These are phyloP conservation scores for Nasonia giraulti DNA, from an alignment of 1,140 invertebrate genomes.

Conservation along the genomic window DNA sequence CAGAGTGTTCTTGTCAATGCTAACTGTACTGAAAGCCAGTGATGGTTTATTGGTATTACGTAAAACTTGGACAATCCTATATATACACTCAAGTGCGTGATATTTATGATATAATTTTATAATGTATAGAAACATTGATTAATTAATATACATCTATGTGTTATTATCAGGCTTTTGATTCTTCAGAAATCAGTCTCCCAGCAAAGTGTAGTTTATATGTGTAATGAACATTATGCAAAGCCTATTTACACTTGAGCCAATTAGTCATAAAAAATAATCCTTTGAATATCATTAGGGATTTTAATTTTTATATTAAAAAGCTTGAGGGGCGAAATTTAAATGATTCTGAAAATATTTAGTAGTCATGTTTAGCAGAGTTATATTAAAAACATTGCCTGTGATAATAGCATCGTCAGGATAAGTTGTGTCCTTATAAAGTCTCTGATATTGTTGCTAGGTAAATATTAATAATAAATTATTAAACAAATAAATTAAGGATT, in stretches of 20 bases:
- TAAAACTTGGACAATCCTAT: constrained; percentile 14
- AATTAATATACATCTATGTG: constrained; percentile 30
- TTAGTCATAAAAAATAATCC: constrained; percentile 61
- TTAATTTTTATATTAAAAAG: constrained; percentile 71
- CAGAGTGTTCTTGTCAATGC: too few species aligned
- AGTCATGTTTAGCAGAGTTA: constrained; percentile 74
- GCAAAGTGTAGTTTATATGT: constrained; percentile 36
- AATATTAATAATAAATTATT: constrained; percentile 60
- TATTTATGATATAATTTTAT: constrained; percentile 40
- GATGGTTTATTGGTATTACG: background rate
- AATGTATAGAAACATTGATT: constrained; percentile 41
- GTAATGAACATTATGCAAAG: constrained; percentile 54
- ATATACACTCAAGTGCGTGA: constrained; percentile 50
- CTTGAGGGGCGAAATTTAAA: constrained; percentile 59
- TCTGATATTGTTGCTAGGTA: constrained; percentile 76
- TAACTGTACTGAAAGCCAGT: too few species aligned
- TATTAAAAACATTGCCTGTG: constrained; percentile 75
- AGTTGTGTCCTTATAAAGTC: constrained; percentile 76
- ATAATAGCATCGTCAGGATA: constrained; percentile 77
- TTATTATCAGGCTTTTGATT: constrained; percentile 40
- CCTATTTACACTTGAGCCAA: constrained; percentile 65
- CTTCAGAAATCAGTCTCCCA: constrained; percentile 30
- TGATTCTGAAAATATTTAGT: constrained; percentile 72
- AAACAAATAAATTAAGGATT: constrained; percentile 56
- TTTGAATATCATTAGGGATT: constrained; percentile 71